Evolutionary conservation across 2,888 invertebrate genomes (phyloP).

Genomic region (Gortyna flavago): DNA sequence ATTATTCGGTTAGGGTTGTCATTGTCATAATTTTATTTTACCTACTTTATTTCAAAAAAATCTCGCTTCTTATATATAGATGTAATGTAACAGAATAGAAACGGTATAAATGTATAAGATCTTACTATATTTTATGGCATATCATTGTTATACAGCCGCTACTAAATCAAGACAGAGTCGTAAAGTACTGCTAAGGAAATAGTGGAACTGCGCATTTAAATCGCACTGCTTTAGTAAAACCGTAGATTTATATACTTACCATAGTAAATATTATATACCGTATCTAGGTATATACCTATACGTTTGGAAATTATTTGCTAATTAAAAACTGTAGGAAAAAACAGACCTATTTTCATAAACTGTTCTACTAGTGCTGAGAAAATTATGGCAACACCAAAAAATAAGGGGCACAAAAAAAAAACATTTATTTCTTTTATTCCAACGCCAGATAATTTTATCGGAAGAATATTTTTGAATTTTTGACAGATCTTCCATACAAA

Average conservation of each 20-base stretch:
- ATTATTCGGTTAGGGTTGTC: slow-evolving; percentile 43
- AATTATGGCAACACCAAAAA: not conserved
- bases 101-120: slow-evolving; percentile 4
- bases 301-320: not conserved
- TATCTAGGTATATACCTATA: not conserved
- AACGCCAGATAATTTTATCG: no score
- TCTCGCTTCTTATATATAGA: not conserved
- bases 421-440: not conserved
- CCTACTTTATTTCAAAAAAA: not conserved
- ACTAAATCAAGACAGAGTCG: slow-evolving; percentile 34
- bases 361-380: not conserved
- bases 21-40: not conserved
- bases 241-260: not conserved
- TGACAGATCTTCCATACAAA: no score
- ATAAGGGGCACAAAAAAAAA: not conserved
- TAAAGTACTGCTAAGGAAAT: slow-evolving; percentile 16
- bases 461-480: no score
- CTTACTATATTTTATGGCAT: slow-evolving; percentile 23
- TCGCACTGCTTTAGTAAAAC: not conserved
- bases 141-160: slow-evolving; percentile 32
- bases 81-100: slow-evolving; percentile 1
- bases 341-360: not conserved
- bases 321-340: not conserved
- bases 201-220: slow-evolving; percentile 1
- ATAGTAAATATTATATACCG: not conserved